Evolutionary conservation across 2,797 vertebrate genomes (phyloP).

Genomic region (Pseudotriccus pelzelni): DNA sequence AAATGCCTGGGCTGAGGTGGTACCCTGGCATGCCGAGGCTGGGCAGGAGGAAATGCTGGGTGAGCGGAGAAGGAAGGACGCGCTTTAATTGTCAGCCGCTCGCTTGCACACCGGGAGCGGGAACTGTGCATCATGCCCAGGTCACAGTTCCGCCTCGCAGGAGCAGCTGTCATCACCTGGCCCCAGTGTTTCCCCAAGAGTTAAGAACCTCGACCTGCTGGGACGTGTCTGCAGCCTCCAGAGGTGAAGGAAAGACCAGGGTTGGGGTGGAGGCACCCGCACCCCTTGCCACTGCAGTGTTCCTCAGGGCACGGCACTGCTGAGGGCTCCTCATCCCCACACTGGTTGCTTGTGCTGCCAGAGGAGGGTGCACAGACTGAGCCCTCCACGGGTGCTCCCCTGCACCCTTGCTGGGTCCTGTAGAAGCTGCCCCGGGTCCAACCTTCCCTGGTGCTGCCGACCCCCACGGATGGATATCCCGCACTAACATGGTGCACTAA

Average conservation of each 20-base stretch:
- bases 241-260: background rate
- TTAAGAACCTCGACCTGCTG: background rate
- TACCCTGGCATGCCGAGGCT: background rate
- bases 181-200: background rate
- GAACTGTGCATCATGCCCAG: background rate
- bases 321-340: rapidly evolving
- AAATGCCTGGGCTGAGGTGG: background rate
- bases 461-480: rapidly evolving
- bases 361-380: background rate
- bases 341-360: background rate
- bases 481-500: too few relatives aligned
- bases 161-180: conserved; percentile 21
- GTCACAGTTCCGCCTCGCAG: background rate
- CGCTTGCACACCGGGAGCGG: background rate
- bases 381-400: background rate
- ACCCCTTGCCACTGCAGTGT: background rate
- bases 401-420: background rate
- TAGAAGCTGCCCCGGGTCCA: rapidly evolving
- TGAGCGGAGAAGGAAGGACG: background rate
- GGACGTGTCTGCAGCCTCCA: background rate
- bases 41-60: background rate
- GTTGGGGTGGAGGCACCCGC: background rate
- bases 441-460: rapidly evolving
- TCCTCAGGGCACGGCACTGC: background rate
- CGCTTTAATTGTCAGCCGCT: background rate